Base-by-base conservation (phyloP, 2,797 vertebrate species). In the Mycteria americana region DNA sequence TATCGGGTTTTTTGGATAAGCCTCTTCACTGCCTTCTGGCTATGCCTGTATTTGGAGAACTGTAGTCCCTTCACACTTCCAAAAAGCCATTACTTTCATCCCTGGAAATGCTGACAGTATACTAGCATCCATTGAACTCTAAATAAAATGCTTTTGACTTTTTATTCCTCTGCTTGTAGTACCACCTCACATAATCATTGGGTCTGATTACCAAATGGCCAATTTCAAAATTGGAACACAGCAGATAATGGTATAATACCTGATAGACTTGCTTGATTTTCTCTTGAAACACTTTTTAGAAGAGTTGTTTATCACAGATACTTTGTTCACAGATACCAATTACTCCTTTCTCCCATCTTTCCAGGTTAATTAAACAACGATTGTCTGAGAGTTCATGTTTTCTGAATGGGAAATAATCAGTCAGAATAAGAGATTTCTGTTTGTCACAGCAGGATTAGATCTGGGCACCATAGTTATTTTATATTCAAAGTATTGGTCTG, bases 1-100 rank as follows among this genome's bases (percentile, higher is more conserved):
- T 30, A 53, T 0, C 1, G 2, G 4, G 1, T 2, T n/a, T 81
- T 73, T 64, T 3, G 2, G 30, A 64, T 56, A 7, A 79, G 19
- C 7, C 18, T 73, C 18, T 45, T 53, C 33, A 10, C 21, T 33
- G 57, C 30, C 43, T 74, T 16, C 35, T 51, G 37, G 11, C 37
- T 93, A 5, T 41, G 28, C 11, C 27, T 65, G 30, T 46, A 6
- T 23, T 48, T 46, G 60, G n/a, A 78, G 25, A 89, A n/a, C 11
- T 19, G 27, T 5, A 35, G 46, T 67, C 14, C 22, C 18, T 75
- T 91, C 41, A 35, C 33, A 21, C 11, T 70, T 62, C 23, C 13
- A 28, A 64, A 94, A 75, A 67, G 30, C 23, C 51, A 12, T 79
- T 11, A 12, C 8, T 70, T 69, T 17, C 0, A 1, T 31, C 63